Conservation (phyloP, 2,888 invertebrate species). For the Drosophila recens region DNA sequence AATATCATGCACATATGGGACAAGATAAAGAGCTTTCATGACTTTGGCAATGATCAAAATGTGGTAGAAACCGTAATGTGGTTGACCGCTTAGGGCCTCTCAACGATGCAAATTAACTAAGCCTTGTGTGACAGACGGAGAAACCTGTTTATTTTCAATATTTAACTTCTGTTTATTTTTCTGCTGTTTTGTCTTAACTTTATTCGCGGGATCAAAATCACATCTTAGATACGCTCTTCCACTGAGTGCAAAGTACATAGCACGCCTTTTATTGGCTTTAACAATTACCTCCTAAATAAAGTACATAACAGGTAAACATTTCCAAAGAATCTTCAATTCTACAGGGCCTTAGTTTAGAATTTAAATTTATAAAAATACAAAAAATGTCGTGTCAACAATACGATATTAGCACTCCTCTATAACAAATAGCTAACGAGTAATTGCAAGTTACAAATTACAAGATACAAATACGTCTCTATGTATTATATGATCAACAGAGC, state of each 20-base stretch:
- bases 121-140: conserved; percentile 28
- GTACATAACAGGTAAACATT: conserved; percentile 7
- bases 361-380: background rate
- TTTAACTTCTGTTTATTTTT: conserved; percentile 17
- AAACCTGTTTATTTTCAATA: conserved; percentile 46
- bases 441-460: background rate
- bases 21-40: conserved; percentile 13
- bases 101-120: conserved; percentile 53
- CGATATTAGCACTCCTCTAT: conserved; percentile 18
- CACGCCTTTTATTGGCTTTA: conserved; percentile 34
- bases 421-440: conserved; percentile 13
- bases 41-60: conserved; percentile 31
- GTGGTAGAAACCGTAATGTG: conserved; percentile 14
- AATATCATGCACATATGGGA: background rate
- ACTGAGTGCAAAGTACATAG: conserved; percentile 23
- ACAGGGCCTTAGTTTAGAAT: conserved; percentile 7
- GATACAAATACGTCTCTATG: conserved; percentile 7
- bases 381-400: conserved; percentile 34
- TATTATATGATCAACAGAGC: conserved; percentile 18
- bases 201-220: conserved; percentile 24
- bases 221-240: conserved; percentile 9
- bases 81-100: conserved; percentile 5
- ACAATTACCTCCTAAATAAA: conserved; percentile 29
- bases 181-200: conserved; percentile 4
- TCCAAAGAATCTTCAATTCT: background rate